Conservation (phyloP, 2,888 invertebrate genomes). For the Eupelmus urozonus region DNA sequence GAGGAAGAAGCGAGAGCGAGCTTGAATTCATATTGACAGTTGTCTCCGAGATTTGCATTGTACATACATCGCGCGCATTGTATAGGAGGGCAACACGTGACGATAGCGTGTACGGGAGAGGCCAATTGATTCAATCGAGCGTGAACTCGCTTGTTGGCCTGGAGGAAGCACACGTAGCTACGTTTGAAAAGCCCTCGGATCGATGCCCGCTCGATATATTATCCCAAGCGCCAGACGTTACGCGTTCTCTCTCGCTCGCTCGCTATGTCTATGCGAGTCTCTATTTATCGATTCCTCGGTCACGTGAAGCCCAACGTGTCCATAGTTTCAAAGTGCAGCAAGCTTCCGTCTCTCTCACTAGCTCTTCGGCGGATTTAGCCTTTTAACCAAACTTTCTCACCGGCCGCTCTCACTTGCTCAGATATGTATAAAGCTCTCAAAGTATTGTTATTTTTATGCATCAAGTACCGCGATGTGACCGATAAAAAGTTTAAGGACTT, state of each 20-base stretch:
- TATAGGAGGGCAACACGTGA: slow-evolving; percentile 54
- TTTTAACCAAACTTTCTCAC: slow-evolving; percentile 46
- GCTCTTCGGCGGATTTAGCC: slow-evolving; percentile 5
- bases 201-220: slow-evolving; percentile 53
- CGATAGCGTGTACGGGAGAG: slow-evolving; percentile 50
- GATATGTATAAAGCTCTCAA: neutral
- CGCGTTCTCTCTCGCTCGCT: too few relatives aligned
- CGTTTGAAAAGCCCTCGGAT: slow-evolving; percentile 56
- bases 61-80: slow-evolving; percentile 43
- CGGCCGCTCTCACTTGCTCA: neutral
- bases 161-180: slow-evolving; percentile 25
- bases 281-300: slow-evolving; percentile 51
- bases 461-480: neutral
- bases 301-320: slow-evolving; percentile 53
- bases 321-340: slow-evolving; percentile 46
- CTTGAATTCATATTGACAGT: slow-evolving; percentile 47
- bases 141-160: slow-evolving; percentile 18
- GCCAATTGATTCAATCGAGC: slow-evolving; percentile 59
- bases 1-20: slow-evolving; percentile 4
- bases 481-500: neutral
- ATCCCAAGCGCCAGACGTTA: slow-evolving; percentile 23
- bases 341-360: slow-evolving; percentile 13
- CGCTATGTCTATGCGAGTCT: too few relatives aligned
- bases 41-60: slow-evolving; percentile 49
- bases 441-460: neutral